Evolutionary conservation across 1,140 invertebrate species (phyloP), one percentile per base, ranked within the genome.

Genomic region (Dendrolimus kikuchii): DNA sequence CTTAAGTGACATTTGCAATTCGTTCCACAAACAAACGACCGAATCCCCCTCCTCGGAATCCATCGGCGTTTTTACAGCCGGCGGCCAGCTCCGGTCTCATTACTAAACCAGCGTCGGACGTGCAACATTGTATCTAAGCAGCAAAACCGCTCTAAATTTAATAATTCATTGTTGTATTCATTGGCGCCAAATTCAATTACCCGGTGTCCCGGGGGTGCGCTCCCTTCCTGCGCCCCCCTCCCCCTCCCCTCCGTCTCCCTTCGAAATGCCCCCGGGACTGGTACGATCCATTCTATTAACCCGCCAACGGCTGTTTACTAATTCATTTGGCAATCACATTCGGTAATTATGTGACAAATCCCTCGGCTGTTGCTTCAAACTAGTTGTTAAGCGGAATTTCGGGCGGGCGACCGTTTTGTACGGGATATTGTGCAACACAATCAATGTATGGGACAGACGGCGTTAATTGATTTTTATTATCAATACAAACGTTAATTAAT

Each of bases 111-210:
- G 23, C 23, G 3, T 23, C 23, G 23, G 23, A 23, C 23, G 23
- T 23, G 23, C 23, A 23, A 23, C 23, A 23, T 23, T 23, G 23
- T 23, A 23, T 23, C 23, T 23, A 23, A 23, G 23, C 23, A 23
- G 23, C 23, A 23, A 23, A 56, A 59, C 48, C 66, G 77, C 59
- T 77, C 66, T 69, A 77, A 80, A 81, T 83, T 81, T 83, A 81
- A 83, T 83, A 81, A 81, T 81, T 83, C 77, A 83, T 82, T 82
- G 77, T 79, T 57, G 74, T 77, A 81, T 81, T 84, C 77, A 81
- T 81, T 78, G 77, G 70, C 68, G 66, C 71, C 69, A 78, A 81
- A 81, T 84, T 84, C 75, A 80, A 81, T 81, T 81, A 81, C 73
- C 62, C 60, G 64, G 49, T 40, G 42, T 66, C 71, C 77, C 76